phyloP scores from a whole-genome alignment of 53 echinoderm and acorn worm species.

The Hippasteria phrygiana region DNA sequence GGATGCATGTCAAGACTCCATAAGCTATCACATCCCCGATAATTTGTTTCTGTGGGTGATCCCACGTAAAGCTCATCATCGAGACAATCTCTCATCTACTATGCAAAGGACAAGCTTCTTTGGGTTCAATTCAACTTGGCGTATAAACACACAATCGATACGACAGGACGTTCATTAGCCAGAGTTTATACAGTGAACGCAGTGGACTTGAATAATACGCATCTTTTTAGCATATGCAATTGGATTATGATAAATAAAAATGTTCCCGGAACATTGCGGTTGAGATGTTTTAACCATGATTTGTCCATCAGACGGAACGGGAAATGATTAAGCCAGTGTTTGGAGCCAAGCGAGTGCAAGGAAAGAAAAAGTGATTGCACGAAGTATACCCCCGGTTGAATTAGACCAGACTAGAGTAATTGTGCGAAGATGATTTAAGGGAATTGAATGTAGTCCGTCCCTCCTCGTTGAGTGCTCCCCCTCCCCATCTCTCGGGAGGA shows the following conservation, averaged over 20 bases:
- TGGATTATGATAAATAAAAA: constrained; percentile 9
- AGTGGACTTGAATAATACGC: constrained; percentile 14
- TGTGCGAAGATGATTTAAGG: too few relatives aligned
- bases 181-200: neutral
- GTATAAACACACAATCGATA: too few relatives aligned
- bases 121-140: too few relatives aligned
- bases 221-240: constrained; percentile 9
- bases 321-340: neutral
- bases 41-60: too few relatives aligned
- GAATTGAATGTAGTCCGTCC: too few relatives aligned
- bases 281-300: neutral
- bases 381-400: neutral
- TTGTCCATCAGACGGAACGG: neutral
- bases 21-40: too few relatives aligned
- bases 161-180: neutral
- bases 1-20: too few relatives aligned
- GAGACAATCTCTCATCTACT: too few relatives aligned
- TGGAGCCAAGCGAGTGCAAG: neutral
- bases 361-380: neutral
- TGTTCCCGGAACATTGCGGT: neutral
- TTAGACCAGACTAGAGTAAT: neutral
- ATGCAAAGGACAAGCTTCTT: too few relatives aligned
- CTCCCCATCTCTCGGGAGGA: too few relatives aligned
- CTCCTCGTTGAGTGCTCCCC: too few relatives aligned
- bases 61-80: too few relatives aligned